Conservation (phyloP, 2,113 vertebrate genomes). For the Tupaia tana region DNA sequence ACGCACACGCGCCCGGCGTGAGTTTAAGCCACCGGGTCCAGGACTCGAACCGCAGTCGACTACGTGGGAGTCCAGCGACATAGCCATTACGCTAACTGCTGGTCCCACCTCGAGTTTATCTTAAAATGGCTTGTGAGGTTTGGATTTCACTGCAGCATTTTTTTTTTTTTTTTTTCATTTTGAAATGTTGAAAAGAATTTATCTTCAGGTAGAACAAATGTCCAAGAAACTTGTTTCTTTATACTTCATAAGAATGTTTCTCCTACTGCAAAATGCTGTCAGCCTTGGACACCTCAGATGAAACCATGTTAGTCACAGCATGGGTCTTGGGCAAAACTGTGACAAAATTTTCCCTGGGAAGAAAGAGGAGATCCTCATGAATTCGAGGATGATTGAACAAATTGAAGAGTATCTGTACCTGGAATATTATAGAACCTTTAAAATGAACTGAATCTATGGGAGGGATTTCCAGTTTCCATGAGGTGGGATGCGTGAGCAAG, state of each 20-base stretch:
- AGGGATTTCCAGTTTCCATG: not conserved
- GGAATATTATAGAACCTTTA: no score
- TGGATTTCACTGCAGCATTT: no score
- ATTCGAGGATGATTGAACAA: not conserved
- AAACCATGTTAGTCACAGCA: not conserved
- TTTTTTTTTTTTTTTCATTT: not conserved
- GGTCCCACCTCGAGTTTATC: not conserved
- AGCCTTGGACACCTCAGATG: not conserved
- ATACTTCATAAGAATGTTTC: no score
- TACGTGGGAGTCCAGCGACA: no score
- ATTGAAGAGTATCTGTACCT: not conserved
- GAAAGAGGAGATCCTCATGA: not conserved
- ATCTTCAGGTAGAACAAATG: not conserved
- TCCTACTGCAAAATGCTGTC: not conserved
- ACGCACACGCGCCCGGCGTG: no score
- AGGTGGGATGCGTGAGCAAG: not conserved
- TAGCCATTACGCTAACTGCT: no score
- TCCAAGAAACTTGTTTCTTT: no score
- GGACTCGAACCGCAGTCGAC: no score
- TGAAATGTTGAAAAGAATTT: not conserved
- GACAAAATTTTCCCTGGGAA: no score
- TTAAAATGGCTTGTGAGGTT: not conserved
- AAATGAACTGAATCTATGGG: no score
- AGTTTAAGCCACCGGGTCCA: no score
- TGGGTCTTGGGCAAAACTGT: not conserved